A percentile compares a stretch with the other conserved stretches of the same genome.
Conservation (phyloP, 1,140 invertebrate genomes). For the Drosophila burlai region DNA sequence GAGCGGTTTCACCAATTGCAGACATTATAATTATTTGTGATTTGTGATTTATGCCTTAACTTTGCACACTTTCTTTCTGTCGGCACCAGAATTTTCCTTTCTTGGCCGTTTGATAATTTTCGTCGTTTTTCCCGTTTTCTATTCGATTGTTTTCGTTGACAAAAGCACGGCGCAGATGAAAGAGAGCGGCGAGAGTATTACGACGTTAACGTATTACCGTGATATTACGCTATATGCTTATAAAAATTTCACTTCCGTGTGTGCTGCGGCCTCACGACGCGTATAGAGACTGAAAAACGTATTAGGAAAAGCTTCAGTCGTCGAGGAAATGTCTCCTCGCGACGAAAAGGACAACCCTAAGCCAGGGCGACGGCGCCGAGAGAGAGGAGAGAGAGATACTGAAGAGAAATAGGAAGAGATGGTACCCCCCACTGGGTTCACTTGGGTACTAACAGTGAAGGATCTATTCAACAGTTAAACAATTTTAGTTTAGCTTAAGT, state of each 20-base stretch:
- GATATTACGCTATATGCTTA: conserved; percentile 40
- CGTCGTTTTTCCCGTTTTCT: conserved; percentile 29
- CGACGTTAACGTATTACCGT: conserved; percentile 59
- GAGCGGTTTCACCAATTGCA: conserved; percentile 68
- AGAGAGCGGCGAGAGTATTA: conserved; percentile 31
- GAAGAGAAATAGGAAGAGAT: not conserved
- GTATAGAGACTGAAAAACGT: conserved; percentile 72
- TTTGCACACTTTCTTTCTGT: conserved; percentile 29
- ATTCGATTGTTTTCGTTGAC: conserved; percentile 43
- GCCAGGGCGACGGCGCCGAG: conserved; percentile 56
- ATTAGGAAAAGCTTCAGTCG: conserved; percentile 55
- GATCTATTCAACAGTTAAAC: not conserved
- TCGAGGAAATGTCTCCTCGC: conserved; percentile 10
- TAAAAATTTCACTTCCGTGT: conserved; percentile 53
- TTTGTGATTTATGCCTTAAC: conserved; percentile 4
- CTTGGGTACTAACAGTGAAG: conserved; percentile 7
- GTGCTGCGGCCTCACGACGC: conserved; percentile 63
- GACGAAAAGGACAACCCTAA: conserved; percentile 61
- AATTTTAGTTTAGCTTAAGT: not conserved
- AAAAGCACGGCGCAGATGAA: conserved; percentile 52
- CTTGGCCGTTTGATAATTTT: conserved; percentile 26
- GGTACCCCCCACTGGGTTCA: conserved; percentile 15
- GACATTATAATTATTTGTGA: conserved; percentile 56
- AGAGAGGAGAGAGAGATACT: conserved; percentile 27
- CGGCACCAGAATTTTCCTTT: conserved; percentile 23